Evolutionary conservation across 1,140 invertebrate species (phyloP).

Genomic region (Drosophila aff.): DNA sequence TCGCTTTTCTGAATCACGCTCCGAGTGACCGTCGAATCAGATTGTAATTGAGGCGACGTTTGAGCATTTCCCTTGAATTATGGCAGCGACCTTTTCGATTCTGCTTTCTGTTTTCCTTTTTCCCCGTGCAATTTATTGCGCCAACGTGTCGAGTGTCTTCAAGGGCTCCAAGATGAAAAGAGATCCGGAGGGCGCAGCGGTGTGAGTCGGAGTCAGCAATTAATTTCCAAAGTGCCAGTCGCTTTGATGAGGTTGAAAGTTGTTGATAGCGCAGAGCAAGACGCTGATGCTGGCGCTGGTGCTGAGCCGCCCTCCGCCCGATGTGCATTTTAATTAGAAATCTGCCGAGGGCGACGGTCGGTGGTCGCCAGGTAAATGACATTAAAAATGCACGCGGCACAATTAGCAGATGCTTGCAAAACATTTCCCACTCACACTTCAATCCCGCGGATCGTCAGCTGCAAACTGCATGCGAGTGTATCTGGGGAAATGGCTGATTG

Average conservation of each 20-base stretch:
- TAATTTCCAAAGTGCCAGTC: conserved; percentile 69
- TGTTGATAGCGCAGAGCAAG: conserved; percentile 50
- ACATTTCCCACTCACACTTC: conserved; percentile 32
- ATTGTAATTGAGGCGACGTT: conserved; percentile 54
- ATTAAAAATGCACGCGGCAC: conserved; percentile 53
- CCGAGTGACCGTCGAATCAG: conserved; percentile 35
- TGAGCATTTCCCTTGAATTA: conserved; percentile 71
- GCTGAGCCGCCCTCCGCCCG: conserved; percentile 3
- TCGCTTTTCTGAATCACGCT: conserved; percentile 30
- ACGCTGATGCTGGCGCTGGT: conserved; percentile 8
- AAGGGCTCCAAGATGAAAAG: conserved; percentile 40
- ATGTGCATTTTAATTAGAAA: conserved; percentile 76
- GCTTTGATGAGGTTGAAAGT: conserved; percentile 60
- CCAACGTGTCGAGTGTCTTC: conserved; percentile 69
- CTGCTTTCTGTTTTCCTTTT: conserved; percentile 12
- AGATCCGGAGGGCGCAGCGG: conserved; percentile 22
- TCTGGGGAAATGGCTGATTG: neutral
- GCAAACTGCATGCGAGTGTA: neutral
- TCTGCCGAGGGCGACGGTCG: conserved; percentile 19
- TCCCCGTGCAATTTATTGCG: conserved; percentile 53
- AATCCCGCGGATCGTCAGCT: conserved; percentile 6
- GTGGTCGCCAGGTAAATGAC: conserved; percentile 41
- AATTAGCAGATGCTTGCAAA: conserved; percentile 55
- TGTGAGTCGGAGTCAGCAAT: conserved; percentile 61
- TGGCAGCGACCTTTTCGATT: conserved; percentile 48